Percentiles rank a stretch among this genome's conserved stretches.
These are phyloP conservation scores for Phania funesta DNA, from an alignment of 2,888 invertebrate genomes.

Conservation along the genomic window DNA sequence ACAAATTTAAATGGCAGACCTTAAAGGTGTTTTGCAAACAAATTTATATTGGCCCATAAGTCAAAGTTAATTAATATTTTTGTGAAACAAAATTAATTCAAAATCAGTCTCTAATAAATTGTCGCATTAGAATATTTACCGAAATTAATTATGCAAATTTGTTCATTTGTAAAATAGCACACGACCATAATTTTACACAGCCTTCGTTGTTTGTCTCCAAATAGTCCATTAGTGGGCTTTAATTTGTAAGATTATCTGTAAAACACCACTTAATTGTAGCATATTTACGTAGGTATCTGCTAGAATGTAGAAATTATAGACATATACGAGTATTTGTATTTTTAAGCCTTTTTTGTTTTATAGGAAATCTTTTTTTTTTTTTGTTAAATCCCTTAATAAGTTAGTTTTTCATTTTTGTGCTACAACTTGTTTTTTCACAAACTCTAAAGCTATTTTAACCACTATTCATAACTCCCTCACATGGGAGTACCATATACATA, in stretches of 20 bases:
- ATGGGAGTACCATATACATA: not conserved
- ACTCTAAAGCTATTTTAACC: constrained; percentile 1
- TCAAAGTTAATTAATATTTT: constrained; percentile 28
- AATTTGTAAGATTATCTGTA: not conserved
- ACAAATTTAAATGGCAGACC: not conserved
- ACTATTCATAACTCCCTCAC: not conserved
- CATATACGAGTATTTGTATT: not conserved
- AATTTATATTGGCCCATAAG: constrained; percentile 20
- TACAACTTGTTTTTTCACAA: not conserved
- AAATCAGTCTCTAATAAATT: not conserved
- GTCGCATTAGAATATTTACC: not conserved
- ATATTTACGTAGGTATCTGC: not conserved
- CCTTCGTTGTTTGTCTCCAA: not conserved
- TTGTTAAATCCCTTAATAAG: constrained; percentile 20
- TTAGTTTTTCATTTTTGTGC: not conserved
- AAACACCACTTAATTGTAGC: not conserved
- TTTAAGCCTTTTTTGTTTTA: not conserved
- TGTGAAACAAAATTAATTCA: not conserved
- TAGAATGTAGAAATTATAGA: too few relatives aligned
- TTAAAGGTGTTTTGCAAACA: constrained; percentile 41
- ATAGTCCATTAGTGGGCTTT: not conserved
- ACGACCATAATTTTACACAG: constrained; percentile 17
- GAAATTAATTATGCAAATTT: constrained; percentile 56
- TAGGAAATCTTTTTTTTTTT: not conserved
- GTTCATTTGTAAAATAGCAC: constrained; percentile 37